phyloP scores from a whole-genome alignment of 2,888 invertebrate genomes.

The Aromia moschata region DNA sequence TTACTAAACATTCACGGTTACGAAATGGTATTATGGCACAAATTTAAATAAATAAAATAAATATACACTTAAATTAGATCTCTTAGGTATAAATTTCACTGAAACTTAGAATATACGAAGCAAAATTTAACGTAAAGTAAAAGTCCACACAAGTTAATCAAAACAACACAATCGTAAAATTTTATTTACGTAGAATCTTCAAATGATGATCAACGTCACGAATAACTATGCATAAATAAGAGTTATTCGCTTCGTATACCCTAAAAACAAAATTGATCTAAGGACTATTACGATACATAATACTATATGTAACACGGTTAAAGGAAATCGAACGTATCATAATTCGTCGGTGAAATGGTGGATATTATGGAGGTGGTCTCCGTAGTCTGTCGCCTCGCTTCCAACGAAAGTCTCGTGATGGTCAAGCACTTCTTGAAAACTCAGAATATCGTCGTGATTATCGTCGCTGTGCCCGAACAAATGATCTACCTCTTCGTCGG shows the following conservation, averaged over 20 bases:
- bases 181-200: no score
- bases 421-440: constrained; percentile 81
- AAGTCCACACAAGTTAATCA: no score
- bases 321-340: constrained; percentile 58
- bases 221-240: no score
- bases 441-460: constrained; percentile 81
- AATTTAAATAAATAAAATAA: constrained; percentile 1
- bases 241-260: not conserved
- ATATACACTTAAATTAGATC: no score
- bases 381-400: constrained; percentile 90
- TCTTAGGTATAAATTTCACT: no score
- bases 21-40: not conserved
- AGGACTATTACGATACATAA: not conserved
- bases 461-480: constrained; percentile 87
- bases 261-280: not conserved
- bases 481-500: constrained; percentile 90
- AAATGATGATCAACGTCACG: no score
- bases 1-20: not conserved
- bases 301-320: not conserved
- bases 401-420: constrained; percentile 93
- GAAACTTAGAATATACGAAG: no score
- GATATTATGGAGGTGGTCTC: constrained; percentile 83
- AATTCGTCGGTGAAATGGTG: constrained; percentile 84
- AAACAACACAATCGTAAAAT: no score
- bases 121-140: no score